Percentiles rank a stretch among this genome's conserved stretches.
phyloP scores from a whole-genome alignment of 2,113 vertebrate species.

The Sinocyclocheilus anshuiensis region DNA sequence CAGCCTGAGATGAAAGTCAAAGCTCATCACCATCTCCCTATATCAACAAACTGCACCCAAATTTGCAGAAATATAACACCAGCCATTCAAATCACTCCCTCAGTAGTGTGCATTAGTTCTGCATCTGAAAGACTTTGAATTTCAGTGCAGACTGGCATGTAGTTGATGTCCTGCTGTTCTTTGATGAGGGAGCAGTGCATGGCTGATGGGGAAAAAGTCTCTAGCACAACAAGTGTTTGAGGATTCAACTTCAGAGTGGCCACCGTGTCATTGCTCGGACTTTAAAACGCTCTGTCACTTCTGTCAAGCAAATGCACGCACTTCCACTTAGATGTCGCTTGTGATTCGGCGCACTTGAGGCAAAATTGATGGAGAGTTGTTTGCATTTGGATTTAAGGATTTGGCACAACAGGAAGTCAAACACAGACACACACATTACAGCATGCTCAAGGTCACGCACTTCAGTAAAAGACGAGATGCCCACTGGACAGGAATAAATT shows the following conservation, averaged over 20 bases:
- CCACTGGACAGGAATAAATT: neutral
- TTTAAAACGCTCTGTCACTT: constrained; percentile 20
- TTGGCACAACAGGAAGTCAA: constrained; percentile 15
- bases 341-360: constrained; percentile 12
- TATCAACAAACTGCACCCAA: constrained; percentile 34
- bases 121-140: constrained; percentile 14
- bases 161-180: constrained; percentile 27
- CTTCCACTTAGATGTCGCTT: constrained; percentile 9
- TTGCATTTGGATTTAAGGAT: constrained; percentile 42
- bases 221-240: constrained; percentile 3
- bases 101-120: constrained; percentile 21
- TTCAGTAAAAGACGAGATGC: neutral
- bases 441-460: constrained; percentile 22
- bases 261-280: constrained; percentile 25
- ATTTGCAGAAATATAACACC: constrained; percentile 39
- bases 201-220: constrained; percentile 22
- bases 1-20: constrained; percentile 48
- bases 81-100: constrained; percentile 25
- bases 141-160: neutral
- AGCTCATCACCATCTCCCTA: constrained; percentile 14
- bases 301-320: constrained; percentile 7
- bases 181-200: constrained; percentile 19
- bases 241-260: neutral
- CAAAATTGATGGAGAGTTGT: constrained; percentile 36
- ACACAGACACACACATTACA: constrained; percentile 24